Evolutionary conservation across 2,797 vertebrate species (phyloP), one percentile per base, ranked within the genome.

Genomic region (Luscinia luscinia): DNA sequence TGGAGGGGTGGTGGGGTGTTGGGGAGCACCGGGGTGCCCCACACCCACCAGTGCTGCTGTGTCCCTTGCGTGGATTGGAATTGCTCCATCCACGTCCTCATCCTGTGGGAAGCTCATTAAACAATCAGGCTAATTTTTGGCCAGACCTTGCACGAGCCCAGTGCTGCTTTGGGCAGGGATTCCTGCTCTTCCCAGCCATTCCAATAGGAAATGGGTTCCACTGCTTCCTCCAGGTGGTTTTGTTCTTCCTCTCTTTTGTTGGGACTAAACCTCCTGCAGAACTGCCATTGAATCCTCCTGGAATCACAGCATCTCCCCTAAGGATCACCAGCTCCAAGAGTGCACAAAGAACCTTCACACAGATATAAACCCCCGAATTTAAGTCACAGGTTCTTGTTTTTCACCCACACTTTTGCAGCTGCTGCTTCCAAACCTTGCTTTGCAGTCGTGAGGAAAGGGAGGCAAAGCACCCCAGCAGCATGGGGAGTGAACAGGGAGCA

Each of bases 401-500:
- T 15, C 75, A 38, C n/a, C 48, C 9, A 27, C 57, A 54, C 28
- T 88, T 91, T 57, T 24, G 32, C 88, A 70, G 66, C 40, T 83
- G 87, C 72, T 48, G 27, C 55, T 66, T 75, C 76, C 48, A 68
- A 59, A 52, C 30, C 43, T 76, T n/a, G 24, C 52, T 40, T 43
- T 28, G 5, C 18, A 22, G 13, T 5, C 0, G 0, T 3, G 16
- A 70, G 54, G 24, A 15, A 55, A 32, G 4, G 2, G 51, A 61
- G 28, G 34, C 21, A 34, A 45, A 78, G 21, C 14, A 4, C 8
- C 63, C 73, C 2, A 12, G 62, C 46, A 48, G 41, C 19, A 0
- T 0, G 2, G 0, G 8, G 15, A 15, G 27, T 1, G 54, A 51
- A 9, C 2, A 2, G 2, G 0, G 62, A 75, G 24, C 23, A 2